phyloP scores from a whole-genome alignment of 2,113 vertebrate species.

The Toxotes jaculatrix region DNA sequence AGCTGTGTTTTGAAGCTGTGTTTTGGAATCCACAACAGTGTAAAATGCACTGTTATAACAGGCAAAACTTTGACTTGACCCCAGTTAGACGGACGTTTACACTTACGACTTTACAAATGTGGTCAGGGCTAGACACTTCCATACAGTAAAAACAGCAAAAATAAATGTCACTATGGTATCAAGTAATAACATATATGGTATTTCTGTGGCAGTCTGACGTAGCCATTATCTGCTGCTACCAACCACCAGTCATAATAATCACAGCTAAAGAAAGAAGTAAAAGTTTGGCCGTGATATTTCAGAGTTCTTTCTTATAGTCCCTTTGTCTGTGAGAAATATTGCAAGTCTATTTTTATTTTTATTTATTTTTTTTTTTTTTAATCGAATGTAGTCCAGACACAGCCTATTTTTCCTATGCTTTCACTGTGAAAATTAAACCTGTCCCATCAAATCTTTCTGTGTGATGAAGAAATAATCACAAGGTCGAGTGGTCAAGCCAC shows the following conservation, averaged over 20 bases:
- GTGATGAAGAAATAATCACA: conserved; percentile 41
- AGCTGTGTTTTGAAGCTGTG: conserved; percentile 8
- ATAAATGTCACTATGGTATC: background rate
- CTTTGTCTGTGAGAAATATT: conserved; percentile 12
- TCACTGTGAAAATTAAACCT: conserved; percentile 41
- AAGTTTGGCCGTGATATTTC: background rate
- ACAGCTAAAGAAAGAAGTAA: conserved; percentile 5
- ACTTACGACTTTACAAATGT: background rate
- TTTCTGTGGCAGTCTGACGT: background rate
- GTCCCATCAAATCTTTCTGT: conserved; percentile 41
- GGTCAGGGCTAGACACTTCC: background rate
- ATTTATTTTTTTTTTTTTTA: conserved; percentile 12
- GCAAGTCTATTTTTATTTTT: background rate
- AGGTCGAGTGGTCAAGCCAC: conserved; percentile 35
- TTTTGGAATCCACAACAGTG: conserved; percentile 1
- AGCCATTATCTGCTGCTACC: background rate
- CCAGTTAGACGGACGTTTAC: background rate
- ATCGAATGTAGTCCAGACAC: background rate
- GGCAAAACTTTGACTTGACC: conserved; percentile 16
- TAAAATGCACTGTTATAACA: background rate
- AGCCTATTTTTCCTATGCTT: background rate
- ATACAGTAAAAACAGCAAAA: background rate
- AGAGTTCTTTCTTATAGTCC: conserved; percentile 5
- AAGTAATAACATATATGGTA: background rate
- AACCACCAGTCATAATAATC: background rate